Evolutionary conservation across 2,797 vertebrate genomes (phyloP).

Genomic region (Notolabrus celidotus): DNA sequence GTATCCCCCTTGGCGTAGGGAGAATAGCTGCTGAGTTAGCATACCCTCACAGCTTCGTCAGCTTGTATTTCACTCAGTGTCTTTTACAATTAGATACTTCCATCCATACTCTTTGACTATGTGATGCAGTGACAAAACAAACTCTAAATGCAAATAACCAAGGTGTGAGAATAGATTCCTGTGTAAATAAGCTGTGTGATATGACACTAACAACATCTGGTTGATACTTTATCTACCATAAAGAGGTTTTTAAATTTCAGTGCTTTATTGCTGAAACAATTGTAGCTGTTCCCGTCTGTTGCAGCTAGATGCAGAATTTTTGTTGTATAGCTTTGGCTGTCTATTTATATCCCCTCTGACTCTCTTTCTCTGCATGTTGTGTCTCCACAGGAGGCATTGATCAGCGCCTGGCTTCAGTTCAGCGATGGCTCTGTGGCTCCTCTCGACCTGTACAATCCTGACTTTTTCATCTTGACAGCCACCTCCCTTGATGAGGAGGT

Average conservation of each 20-base stretch:
- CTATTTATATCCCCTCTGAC: conserved; percentile 3
- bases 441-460: conserved; percentile 91
- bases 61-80: conserved; percentile 3
- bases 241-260: neutral
- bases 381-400: conserved; percentile 89
- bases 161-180: neutral
- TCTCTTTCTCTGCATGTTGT: conserved; percentile 14
- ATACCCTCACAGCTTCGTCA: conserved; percentile 18
- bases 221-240: neutral
- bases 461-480: conserved; percentile 90
- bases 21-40: conserved; percentile 47
- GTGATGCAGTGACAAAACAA: conserved; percentile 9
- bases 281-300: neutral
- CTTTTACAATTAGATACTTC: neutral
- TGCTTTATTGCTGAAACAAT: neutral
- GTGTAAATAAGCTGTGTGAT: conserved; percentile 20
- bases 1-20: conserved; percentile 26
- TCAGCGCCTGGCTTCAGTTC: conserved; percentile 97
- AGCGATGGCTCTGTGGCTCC: conserved; percentile 94
- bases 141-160: conserved; percentile 12
- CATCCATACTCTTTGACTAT: neutral
- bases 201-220: conserved; percentile 24
- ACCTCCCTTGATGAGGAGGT: conserved; percentile 90
- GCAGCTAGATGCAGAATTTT: conserved; percentile 3
- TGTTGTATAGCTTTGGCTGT: conserved; percentile 1